phyloP scores from a whole-genome alignment of 2,888 invertebrate genomes.

The Laothoe populi region DNA sequence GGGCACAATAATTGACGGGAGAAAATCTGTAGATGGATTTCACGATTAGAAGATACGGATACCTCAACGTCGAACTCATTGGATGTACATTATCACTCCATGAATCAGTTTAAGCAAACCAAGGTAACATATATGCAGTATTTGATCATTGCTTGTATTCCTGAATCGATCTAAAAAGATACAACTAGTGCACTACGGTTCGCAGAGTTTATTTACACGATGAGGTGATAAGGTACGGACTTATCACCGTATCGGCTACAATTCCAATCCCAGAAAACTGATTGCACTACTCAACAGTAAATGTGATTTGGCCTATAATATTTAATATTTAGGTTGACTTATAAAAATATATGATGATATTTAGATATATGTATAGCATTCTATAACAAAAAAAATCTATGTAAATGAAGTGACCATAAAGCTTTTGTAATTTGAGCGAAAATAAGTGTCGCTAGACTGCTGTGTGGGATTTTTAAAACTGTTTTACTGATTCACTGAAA shows the following conservation, averaged over 20 bases:
- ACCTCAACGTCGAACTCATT: slow-evolving; percentile 33
- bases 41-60: slow-evolving; percentile 49
- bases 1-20: slow-evolving; percentile 61
- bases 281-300: neutral
- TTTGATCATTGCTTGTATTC: neutral
- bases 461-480: too few species aligned
- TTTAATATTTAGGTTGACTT: too few species aligned
- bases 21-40: slow-evolving; percentile 58
- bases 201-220: neutral
- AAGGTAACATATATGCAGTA: neutral
- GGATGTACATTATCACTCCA: slow-evolving; percentile 41
- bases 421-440: too few species aligned
- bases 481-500: too few species aligned
- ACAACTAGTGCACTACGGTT: neutral
- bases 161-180: neutral
- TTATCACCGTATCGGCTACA: neutral
- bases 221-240: neutral
- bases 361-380: too few species aligned
- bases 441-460: too few species aligned
- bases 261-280: neutral
- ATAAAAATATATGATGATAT: too few species aligned
- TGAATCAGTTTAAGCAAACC: slow-evolving; percentile 39
- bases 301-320: too few species aligned
- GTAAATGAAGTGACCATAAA: too few species aligned
- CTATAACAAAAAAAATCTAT: too few species aligned